Evolutionary conservation across 2,888 invertebrate genomes (phyloP).

Genomic region (Saturnia japonica): DNA sequence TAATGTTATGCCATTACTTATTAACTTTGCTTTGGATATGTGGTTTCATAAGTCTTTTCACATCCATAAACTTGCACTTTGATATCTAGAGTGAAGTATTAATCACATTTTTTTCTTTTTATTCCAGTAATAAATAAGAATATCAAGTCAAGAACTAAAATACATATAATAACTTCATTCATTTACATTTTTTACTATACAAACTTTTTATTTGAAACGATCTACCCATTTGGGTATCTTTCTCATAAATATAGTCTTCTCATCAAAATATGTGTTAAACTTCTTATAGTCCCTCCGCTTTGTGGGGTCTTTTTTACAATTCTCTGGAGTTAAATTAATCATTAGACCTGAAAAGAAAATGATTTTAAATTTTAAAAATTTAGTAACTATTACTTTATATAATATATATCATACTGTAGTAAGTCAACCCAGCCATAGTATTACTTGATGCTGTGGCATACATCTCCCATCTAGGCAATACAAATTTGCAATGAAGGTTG

Average conservation of each 20-base stretch:
- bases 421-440: too few relatives aligned
- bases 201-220: constrained; percentile 45
- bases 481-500: too few relatives aligned
- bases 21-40: too few relatives aligned
- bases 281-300: constrained; percentile 86
- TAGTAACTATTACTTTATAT: too few relatives aligned
- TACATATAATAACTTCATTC: not conserved
- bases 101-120: too few relatives aligned
- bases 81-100: too few relatives aligned
- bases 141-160: not conserved
- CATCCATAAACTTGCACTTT: not conserved
- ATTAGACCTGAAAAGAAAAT: constrained; percentile 84
- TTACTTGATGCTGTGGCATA: too few relatives aligned
- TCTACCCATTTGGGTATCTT: constrained; percentile 64
- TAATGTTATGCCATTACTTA: too few relatives aligned
- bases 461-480: too few relatives aligned
- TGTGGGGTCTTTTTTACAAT: constrained; percentile 86
- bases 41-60: too few relatives aligned
- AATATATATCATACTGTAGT: too few relatives aligned
- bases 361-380: not conserved
- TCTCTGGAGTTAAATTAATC: constrained; percentile 85
- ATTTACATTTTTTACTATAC: not conserved
- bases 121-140: constrained; percentile 7
- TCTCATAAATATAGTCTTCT: constrained; percentile 84
- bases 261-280: constrained; percentile 92